phyloP scores from a whole-genome alignment of 30 jellyfish, hydroid and myxozoan genomes.

The Turritopsis rubra region DNA sequence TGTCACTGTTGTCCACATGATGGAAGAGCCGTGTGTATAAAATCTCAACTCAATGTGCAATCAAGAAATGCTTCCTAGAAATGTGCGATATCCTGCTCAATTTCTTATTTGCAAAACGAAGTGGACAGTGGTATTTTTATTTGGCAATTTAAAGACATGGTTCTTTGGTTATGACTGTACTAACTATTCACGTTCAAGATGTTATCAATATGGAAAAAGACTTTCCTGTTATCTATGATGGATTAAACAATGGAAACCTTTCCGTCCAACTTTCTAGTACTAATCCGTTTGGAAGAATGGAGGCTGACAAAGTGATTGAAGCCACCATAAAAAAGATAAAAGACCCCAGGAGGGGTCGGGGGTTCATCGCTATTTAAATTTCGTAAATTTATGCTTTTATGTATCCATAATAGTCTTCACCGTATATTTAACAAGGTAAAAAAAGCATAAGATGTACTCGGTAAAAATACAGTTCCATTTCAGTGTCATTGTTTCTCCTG shows the following conservation, averaged over 20 bases:
- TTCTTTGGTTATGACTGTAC: background rate
- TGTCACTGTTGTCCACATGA: too few species aligned
- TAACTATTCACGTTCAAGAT: background rate
- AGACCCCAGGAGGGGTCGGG: conserved; percentile 37
- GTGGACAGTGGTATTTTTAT: background rate
- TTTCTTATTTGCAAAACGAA: background rate
- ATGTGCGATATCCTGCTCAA: background rate
- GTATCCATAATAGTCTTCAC: background rate
- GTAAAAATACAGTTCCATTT: too few species aligned
- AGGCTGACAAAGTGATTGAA: conserved; percentile 38
- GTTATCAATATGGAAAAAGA: background rate
- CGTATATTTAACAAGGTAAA: background rate
- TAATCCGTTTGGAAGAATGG: conserved; percentile 47
- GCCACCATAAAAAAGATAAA: too few species aligned
- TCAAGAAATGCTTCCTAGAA: background rate
- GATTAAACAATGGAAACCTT: background rate
- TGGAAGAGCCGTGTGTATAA: too few species aligned
- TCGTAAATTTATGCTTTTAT: background rate
- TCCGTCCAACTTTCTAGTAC: conserved; percentile 34
- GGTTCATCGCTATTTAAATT: background rate
- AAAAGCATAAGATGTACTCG: too few species aligned
- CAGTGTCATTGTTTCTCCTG: too few species aligned
- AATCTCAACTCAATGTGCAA: too few species aligned
- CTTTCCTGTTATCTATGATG: background rate
- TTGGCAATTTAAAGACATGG: background rate